These are phyloP conservation scores for Pyrochroa serraticornis DNA, from an alignment of 2,888 invertebrate genomes.

Conservation along the genomic window DNA sequence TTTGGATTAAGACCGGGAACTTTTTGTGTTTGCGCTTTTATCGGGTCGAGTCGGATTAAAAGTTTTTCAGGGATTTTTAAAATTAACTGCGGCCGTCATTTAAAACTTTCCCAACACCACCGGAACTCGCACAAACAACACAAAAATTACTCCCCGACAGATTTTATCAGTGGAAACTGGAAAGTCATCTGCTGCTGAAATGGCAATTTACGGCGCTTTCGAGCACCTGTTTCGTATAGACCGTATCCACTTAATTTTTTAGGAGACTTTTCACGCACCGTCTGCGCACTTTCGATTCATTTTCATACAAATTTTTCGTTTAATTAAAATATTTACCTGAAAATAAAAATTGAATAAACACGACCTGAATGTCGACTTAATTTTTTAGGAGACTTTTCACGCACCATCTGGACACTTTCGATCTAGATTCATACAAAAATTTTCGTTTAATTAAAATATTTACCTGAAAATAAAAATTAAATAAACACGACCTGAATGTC, in stretches of 20 bases:
- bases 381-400: not conserved
- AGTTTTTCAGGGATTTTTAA: slow-evolving; percentile 5
- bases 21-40: slow-evolving; percentile 1
- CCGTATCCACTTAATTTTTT: slow-evolving; percentile 4
- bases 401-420: not conserved
- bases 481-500: not conserved
- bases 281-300: not conserved
- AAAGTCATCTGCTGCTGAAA: slow-evolving; percentile 12
- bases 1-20: slow-evolving; percentile 1
- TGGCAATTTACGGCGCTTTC: slow-evolving; percentile 7
- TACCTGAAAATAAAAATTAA: too few species aligned
- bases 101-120: not conserved
- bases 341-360: too few species aligned
- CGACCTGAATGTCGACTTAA: not conserved
- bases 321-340: too few species aligned
- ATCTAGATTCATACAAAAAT: too few species aligned
- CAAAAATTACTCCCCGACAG: not conserved
- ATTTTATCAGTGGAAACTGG: not conserved
- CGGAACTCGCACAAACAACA: slow-evolving; percentile 2
- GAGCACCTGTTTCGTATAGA: slow-evolving; percentile 7
- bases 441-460: too few species aligned
- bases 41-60: not conserved
- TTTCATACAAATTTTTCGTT: too few species aligned
- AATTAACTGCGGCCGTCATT: slow-evolving; percentile 4
- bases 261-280: not conserved